Conservation (phyloP, 2,797 vertebrate species). For the Myiothlypis chrysogaster region DNA sequence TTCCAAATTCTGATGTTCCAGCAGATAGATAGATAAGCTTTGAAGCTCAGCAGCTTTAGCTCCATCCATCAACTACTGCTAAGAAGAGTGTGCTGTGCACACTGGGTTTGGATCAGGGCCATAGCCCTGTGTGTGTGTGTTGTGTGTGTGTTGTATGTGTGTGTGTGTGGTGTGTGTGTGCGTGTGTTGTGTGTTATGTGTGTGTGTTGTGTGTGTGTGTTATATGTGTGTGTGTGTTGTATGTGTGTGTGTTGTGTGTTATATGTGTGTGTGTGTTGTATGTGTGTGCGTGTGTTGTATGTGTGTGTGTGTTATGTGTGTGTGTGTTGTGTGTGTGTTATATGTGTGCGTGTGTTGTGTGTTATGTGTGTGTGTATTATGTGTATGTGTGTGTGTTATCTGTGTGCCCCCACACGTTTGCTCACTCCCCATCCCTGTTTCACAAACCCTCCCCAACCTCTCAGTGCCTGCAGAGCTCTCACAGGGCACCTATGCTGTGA, state of each 20-base stretch:
- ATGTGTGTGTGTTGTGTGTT: not conserved
- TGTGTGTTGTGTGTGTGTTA: no score
- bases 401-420: not conserved
- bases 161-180: not conserved
- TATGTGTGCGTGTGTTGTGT: no score
- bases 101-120: accelerated
- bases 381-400: not conserved
- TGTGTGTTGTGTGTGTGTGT: no score
- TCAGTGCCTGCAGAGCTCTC: accelerated
- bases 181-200: no score
- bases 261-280: not conserved
- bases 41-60: not conserved
- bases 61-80: not conserved
- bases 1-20: not conserved
- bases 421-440: not conserved
- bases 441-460: not conserved
- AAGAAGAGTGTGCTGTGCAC: accelerated
- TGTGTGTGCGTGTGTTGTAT: not conserved
- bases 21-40: not conserved
- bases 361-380: no score
- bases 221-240: no score
- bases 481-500: not conserved
- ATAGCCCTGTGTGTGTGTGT: no score
- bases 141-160: not conserved
- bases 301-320: no score